Evolutionary conservation across 2,888 invertebrate species (phyloP).

Genomic region (Ectemnius continuus): DNA sequence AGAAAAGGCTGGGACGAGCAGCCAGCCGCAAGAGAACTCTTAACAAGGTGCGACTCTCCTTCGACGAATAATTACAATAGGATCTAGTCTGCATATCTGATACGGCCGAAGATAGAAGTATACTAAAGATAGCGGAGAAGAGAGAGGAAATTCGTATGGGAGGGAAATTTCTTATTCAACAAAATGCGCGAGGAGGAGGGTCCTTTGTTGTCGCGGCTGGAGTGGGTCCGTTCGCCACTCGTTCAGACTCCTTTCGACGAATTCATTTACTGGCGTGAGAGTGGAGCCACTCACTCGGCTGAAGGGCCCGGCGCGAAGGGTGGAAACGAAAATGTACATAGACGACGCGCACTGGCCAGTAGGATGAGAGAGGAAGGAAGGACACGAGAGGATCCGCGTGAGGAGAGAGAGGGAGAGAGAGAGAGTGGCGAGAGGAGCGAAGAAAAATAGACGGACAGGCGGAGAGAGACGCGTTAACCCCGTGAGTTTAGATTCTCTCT

Average conservation of each 20-base stretch:
- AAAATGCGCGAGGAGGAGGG: too few relatives aligned
- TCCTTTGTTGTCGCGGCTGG: too few relatives aligned
- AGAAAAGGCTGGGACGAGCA: slow-evolving; percentile 19
- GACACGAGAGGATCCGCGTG: background rate
- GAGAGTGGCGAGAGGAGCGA: slow-evolving; percentile 14
- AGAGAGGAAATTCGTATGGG: too few relatives aligned
- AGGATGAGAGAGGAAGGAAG: slow-evolving; percentile 26
- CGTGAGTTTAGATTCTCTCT: slow-evolving; percentile 54
- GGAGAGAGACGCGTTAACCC: slow-evolving; percentile 51
- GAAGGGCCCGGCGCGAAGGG: background rate
- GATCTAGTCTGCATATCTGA: too few relatives aligned
- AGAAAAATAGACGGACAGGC: slow-evolving; percentile 47
- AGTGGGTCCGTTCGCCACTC: too few relatives aligned
- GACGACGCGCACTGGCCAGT: slow-evolving; percentile 24
- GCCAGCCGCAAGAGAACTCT: slow-evolving; percentile 21
- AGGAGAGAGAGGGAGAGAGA: slow-evolving; percentile 9
- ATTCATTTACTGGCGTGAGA: background rate
- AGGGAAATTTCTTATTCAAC: too few relatives aligned
- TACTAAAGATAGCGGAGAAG: too few relatives aligned
- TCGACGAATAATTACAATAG: too few relatives aligned
- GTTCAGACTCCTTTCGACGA: background rate
- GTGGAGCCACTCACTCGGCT: background rate
- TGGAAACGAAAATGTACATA: slow-evolving; percentile 28
- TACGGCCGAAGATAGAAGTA: too few relatives aligned
- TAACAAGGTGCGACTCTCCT: background rate